phyloP scores from a whole-genome alignment of 35 echinoderm and acorn worm genomes.

The Acanthaster planci region DNA sequence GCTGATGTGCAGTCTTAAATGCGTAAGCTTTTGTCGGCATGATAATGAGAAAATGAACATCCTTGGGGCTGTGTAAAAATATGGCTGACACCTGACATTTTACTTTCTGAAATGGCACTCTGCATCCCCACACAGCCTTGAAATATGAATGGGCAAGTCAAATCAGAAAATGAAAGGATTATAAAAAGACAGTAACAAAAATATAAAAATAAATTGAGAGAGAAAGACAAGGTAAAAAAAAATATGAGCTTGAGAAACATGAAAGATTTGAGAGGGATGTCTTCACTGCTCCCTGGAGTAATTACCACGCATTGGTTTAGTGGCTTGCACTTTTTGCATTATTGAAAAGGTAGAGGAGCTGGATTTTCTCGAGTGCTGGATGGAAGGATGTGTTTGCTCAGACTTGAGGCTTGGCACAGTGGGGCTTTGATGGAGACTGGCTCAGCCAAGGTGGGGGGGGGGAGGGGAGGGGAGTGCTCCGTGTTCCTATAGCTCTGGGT shows the following conservation, averaged over 20 bases:
- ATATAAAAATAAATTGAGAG: not conserved
- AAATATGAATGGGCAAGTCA: not conserved
- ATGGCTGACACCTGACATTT: constrained; percentile 1
- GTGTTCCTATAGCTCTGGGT: too few species aligned
- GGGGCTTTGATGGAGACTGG: too few species aligned
- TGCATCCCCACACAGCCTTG: not conserved
- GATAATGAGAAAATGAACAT: not conserved
- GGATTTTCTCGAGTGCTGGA: not conserved
- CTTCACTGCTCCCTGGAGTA: not conserved
- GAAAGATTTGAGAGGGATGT: not conserved
- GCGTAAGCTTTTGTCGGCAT: not conserved
- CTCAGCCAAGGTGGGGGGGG: too few species aligned
- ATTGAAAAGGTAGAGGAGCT: not conserved
- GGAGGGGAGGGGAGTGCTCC: too few species aligned
- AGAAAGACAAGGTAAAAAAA: not conserved
- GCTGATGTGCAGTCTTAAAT: not conserved
- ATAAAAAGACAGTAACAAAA: not conserved
- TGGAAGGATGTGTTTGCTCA: too few species aligned
- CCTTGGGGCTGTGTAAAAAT: not conserved
- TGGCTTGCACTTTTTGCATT: not conserved
- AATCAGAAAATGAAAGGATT: not conserved
- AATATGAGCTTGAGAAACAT: not conserved
- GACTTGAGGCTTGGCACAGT: too few species aligned
- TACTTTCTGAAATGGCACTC: not conserved
- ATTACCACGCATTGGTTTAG: not conserved